Base-by-base conservation (phyloP, 1,140 invertebrate species). In the Formica exsecta region DNA sequence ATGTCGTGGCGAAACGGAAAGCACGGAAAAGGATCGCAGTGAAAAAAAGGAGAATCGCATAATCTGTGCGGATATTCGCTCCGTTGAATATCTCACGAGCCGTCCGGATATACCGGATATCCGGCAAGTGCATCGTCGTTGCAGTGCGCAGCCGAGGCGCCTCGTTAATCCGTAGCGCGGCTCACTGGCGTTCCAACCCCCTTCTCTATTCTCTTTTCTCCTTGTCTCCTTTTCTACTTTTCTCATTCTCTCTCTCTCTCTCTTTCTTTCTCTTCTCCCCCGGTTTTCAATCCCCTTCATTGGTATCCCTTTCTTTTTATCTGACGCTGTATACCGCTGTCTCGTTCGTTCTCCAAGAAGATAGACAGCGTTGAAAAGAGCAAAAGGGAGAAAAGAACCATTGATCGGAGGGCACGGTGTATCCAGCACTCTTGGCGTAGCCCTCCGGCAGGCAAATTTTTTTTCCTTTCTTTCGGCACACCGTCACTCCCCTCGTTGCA, bases 61-160 rank as follows among this genome's bases (percentile, higher is more conserved):
- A 90, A 90, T 89, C 88, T 87, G 76, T 36, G 65, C 86, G 89
- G 89, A 90, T 87, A 89, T 90, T 89, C 86, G 89, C 86, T 87
- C 71, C 89, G 89, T 85, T 90, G 89, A 90, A 90, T 90, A 90
- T 90, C 89, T 90, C 88, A 90, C 89, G 86, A 89, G 48, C 71
- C 85, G 88, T 86, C 88, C 81, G 71, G 89, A 74, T 51, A 88
- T 81, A 87, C 64, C 70, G 89, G 86, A 90, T 90, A 87, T 89
- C 88, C 89, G 81, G 88, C 41, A 77, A 90, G 89, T 89, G 89
- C 89, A 90, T 80, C 89, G 88, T 85, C 88, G 89, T 89, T 90
- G 87, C 88, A 70, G 73, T 57, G 83, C 61, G 59, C 61, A 57
- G 61, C 73, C 74, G 77, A 80, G 73, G 64, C 75, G 62, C 64